Evolutionary conservation across 2,113 vertebrate species (phyloP), one percentile per base, ranked within the genome.

Genomic region (Manacus vitellinus): DNA sequence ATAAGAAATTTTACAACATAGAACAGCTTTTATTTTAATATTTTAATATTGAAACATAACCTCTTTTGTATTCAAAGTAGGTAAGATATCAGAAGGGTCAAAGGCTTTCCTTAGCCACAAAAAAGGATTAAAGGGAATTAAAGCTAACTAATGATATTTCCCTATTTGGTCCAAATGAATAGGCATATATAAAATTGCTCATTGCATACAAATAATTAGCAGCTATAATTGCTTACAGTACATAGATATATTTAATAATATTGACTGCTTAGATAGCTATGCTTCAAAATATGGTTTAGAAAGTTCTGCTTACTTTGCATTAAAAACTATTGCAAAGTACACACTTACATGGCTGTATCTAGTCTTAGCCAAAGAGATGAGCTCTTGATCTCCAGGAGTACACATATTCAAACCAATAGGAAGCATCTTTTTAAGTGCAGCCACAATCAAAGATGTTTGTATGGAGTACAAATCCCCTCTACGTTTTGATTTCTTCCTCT

Each of bases 371-470:
- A 99, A 96, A 52, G 99, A 98, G 94, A 99, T 99, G 89, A 99
- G 98, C 96, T 99, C 99, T 98, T 99, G 99, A 96, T 99, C 99
- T 20, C 99, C 99, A 4, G 99, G 99, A 3, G 99, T 99, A 77
- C 99, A 99, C 99, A 99, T 99, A 96, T 99, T 99, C 97, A 99
- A 98, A 61, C 99, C 99, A 51, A 99, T 99, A 31, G 99, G 99
- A 96, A 99, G 98, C 99, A 99, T 99, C 97, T 99, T 99, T 98
- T 99, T 99, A 97, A 99, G 98, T 8, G 99, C 99, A 5, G 99
- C 99, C 93, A 99, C 99, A 52, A 99, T 99, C 94, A 99, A 97
- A 8, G 99, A 99, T 22, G 99, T 99, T 97, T 99, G 99, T 97
- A 99, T 98, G 70, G 99, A 99, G 94, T 99, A 99, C 77, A 99